Evolutionary conservation across 2,888 invertebrate species (phyloP), one percentile per base, ranked within the genome.

Genomic region (Caenorhabditis doughertyi): DNA sequence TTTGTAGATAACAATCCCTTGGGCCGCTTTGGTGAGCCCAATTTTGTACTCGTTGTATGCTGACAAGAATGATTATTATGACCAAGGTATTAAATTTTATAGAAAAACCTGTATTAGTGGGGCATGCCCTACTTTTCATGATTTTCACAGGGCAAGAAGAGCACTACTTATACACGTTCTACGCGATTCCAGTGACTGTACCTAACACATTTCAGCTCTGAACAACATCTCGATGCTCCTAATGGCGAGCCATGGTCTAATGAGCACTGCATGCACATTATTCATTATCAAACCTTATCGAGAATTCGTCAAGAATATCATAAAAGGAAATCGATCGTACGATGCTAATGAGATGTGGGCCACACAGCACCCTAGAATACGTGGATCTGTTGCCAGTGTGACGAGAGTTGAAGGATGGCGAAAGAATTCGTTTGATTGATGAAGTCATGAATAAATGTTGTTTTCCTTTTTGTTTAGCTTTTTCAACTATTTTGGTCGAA

Each of bases 71-170:
- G 25, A 64, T 16, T 53, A 55, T 13, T 73, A 73, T 32, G 64
- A 73, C 44, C 73, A 73, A 64, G 62, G 72, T 72, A 13, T 3
- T n/a, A n/a, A n/a, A n/a, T n/a, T n/a, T n/a, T n/a, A n/a, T n/a
- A n/a, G n/a, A n/a, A n/a, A n/a, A n/a, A n/a, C n/a, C n/a, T n/a
- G n/a, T n/a, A n/a, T n/a, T n/a, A n/a, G n/a, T n/a, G n/a, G n/a
- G n/a, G n/a, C n/a, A n/a, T n/a, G n/a, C n/a, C n/a, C n/a, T n/a
- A n/a, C n/a, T n/a, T n/a, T n/a, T n/a, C n/a, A n/a, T n/a, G n/a
- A n/a, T n/a, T n/a, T n/a, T n/a, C n/a, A n/a, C n/a, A n/a, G n/a
- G n/a, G n/a, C n/a, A n/a, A n/a, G n/a, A n/a, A n/a, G n/a, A n/a
- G n/a, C n/a, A n/a, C n/a, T n/a, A n/a, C n/a, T n/a, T n/a, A n/a